These are phyloP conservation scores for Euura saliciscinereae DNA, from an alignment of 1,140 invertebrate species.

Conservation along the genomic window DNA sequence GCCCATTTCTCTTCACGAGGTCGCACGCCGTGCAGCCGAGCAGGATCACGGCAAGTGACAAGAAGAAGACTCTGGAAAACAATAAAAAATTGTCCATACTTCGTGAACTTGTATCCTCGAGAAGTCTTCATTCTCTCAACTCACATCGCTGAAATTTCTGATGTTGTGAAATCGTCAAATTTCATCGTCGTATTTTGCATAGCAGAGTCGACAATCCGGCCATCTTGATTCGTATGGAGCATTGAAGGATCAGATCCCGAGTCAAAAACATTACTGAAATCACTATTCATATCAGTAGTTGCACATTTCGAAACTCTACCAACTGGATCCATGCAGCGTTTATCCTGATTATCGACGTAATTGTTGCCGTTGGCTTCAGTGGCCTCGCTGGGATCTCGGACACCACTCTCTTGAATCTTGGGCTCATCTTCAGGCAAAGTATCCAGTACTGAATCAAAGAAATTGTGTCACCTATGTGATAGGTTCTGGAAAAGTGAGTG, in stretches of 20 bases:
- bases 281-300: neutral
- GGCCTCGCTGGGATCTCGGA: constrained; percentile 46
- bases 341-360: constrained; percentile 21
- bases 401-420: constrained; percentile 45
- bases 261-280: too few species aligned
- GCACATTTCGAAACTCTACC: neutral
- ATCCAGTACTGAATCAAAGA: constrained; percentile 43
- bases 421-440: constrained; percentile 44
- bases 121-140: too few species aligned
- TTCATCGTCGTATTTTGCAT: neutral
- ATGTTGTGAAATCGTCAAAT: neutral
- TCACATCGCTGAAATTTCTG: neutral
- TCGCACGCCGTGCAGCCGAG: constrained; percentile 17
- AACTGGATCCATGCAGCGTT: constrained; percentile 25
- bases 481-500: neutral
- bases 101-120: too few species aligned
- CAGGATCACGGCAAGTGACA: constrained; percentile 10
- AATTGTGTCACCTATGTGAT: neutral
- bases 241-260: constrained; percentile 31
- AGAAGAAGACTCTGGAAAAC: constrained; percentile 17
- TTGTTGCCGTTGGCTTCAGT: constrained; percentile 22
- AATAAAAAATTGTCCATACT: too few species aligned
- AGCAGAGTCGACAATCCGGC: constrained; percentile 1
- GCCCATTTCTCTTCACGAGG: neutral
- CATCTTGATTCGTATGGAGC: constrained; percentile 22